phyloP scores from a whole-genome alignment of 2,797 vertebrate species.

The Amblyopsis hoosieri region DNA sequence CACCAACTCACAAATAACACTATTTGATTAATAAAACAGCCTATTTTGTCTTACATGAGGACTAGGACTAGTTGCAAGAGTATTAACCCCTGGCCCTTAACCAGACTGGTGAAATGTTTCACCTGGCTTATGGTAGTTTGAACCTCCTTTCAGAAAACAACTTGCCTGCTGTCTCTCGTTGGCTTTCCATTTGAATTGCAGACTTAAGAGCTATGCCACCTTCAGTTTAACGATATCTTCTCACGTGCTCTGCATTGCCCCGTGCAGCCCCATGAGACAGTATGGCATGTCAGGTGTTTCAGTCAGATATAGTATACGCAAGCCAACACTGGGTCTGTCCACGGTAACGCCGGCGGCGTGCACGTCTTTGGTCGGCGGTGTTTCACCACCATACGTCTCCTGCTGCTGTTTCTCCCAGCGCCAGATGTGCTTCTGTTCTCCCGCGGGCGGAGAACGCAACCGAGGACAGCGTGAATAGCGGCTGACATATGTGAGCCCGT shows the following conservation, averaged over 20 bases:
- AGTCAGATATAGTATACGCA: neutral
- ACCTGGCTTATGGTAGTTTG: neutral
- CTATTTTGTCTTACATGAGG: too few relatives aligned
- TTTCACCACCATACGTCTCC: neutral
- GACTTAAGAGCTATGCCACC: too few relatives aligned
- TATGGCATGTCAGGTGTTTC: constrained; percentile 38
- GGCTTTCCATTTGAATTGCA: neutral
- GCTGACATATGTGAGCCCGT: constrained; percentile 13
- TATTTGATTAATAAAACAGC: too few relatives aligned
- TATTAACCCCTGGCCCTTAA: neutral
- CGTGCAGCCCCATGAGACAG: constrained; percentile 5
- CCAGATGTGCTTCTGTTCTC: constrained; percentile 54
- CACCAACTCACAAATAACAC: constrained; percentile 9
- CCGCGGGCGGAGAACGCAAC: constrained; percentile 21
- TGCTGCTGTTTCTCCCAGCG: constrained; percentile 36
- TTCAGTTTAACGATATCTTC: constrained; percentile 40
- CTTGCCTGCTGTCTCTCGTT: neutral
- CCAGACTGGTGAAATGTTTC: too few relatives aligned
- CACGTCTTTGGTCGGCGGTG: neutral
- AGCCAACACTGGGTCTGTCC: too few relatives aligned
- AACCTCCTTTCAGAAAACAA: neutral
- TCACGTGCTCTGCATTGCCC: constrained; percentile 13
- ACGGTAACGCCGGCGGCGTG: constrained; percentile 24
- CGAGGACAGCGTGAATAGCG: constrained; percentile 20
- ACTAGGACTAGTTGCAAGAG: neutral